Conservation (phyloP, 1,140 invertebrate species). For the Drosophila guanche region DNA sequence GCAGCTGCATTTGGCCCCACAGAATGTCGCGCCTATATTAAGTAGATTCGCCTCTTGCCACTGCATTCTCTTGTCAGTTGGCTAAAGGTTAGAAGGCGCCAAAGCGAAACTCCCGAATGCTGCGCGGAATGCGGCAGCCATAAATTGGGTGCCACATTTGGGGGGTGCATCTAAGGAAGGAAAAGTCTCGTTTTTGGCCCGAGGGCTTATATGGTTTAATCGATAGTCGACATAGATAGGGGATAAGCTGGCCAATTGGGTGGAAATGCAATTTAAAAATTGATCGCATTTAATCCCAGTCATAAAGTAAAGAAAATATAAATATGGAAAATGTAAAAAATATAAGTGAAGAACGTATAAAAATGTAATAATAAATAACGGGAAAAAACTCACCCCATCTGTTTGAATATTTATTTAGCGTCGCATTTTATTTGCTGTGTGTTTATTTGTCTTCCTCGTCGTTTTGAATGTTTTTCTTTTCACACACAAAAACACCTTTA, state of each 20-base stretch:
- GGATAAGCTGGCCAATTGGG: neutral
- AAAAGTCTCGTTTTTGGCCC: neutral
- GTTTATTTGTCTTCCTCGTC: no score
- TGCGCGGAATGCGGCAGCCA: constrained; percentile 20
- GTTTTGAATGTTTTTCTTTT: no score
- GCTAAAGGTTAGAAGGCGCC: constrained; percentile 58
- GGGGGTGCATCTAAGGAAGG: no score
- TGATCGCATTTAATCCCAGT: neutral
- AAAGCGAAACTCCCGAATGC: constrained; percentile 39
- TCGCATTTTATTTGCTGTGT: no score
- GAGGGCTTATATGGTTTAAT: constrained; percentile 27
- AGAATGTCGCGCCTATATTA: constrained; percentile 63
- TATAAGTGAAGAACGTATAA: no score
- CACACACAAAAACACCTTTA: no score
- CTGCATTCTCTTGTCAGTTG: constrained; percentile 40
- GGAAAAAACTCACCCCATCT: no score
- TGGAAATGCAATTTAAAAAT: neutral
- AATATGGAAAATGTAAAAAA: no score
- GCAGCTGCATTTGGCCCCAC: constrained; percentile 50
- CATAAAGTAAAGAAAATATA: no score
- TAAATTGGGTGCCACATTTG: constrained; percentile 7
- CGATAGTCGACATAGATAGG: constrained; percentile 9
- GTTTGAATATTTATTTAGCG: no score
- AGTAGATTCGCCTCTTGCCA: constrained; percentile 31
- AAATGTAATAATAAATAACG: no score